A percentile compares a stretch with the other conserved stretches of the same genome.
Conservation (phyloP, 1,140 invertebrate species). For the Leptonema lineaticorne region DNA sequence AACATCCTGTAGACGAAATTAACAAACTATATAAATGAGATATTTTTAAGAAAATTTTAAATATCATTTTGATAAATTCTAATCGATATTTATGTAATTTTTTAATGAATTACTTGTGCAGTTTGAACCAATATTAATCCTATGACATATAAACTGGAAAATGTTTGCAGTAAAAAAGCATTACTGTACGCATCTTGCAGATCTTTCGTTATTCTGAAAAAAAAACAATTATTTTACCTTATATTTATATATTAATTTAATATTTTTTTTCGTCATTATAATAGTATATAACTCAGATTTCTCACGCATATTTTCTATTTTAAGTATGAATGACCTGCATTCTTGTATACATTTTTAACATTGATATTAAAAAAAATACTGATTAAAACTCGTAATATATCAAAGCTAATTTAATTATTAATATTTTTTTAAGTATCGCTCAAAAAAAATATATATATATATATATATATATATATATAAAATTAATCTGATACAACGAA, state of each 20-base stretch:
- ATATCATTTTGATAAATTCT: neutral
- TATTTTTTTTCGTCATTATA: no score
- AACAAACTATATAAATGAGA: neutral
- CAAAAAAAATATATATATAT: no score
- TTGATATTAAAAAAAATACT: no score
- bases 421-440: no score
- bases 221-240: neutral
- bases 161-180: slow-evolving; percentile 33
- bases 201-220: slow-evolving; percentile 36
- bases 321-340: no score
- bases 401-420: no score
- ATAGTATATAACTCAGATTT: no score
- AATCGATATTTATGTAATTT: neutral
- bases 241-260: neutral
- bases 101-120: slow-evolving; percentile 3
- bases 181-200: slow-evolving; percentile 31
- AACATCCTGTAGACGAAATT: slow-evolving; percentile 30
- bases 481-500: no score
- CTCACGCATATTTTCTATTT: no score
- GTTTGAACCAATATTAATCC: slow-evolving; percentile 36
- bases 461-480: no score
- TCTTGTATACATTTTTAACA: no score
- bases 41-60: neutral
- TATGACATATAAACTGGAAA: slow-evolving; percentile 38
- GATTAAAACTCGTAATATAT: no score